Evolutionary conservation across 2,797 vertebrate genomes (phyloP).

Genomic region (Pangasius krempfi): DNA sequence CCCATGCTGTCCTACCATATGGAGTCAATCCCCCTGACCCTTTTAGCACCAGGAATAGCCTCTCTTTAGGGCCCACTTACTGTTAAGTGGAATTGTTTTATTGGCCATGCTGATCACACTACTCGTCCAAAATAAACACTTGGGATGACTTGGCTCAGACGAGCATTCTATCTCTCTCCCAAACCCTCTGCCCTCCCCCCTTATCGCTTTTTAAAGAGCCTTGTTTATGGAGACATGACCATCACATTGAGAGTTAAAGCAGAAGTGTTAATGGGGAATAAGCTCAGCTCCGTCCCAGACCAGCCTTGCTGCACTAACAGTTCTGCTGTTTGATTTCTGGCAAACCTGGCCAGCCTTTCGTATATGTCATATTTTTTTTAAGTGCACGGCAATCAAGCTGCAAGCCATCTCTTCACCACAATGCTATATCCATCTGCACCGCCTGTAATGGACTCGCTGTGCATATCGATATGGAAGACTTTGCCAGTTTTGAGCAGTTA

Average conservation of each 20-base stretch:
- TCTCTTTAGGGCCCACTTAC: slow-evolving; percentile 95
- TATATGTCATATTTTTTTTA: slow-evolving; percentile 72
- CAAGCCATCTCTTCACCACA: slow-evolving; percentile 47
- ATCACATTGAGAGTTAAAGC: slow-evolving; percentile 90
- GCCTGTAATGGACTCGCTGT: slow-evolving; percentile 45
- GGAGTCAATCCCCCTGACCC: slow-evolving; percentile 94
- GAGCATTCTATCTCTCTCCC: slow-evolving; percentile 75
- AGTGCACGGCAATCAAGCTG: slow-evolving; percentile 65
- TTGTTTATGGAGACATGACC: slow-evolving; percentile 91
- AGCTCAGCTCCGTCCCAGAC: slow-evolving; percentile 40
- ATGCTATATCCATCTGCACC: slow-evolving; percentile 54
- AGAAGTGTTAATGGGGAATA: slow-evolving; percentile 68
- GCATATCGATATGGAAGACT: slow-evolving; percentile 12
- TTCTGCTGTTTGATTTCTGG: slow-evolving; percentile 77
- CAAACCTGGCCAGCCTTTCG: slow-evolving; percentile 70
- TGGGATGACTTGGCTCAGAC: slow-evolving; percentile 83
- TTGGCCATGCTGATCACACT: slow-evolving; percentile 95
- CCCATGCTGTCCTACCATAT: slow-evolving; percentile 98
- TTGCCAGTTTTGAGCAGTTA: slow-evolving; percentile 22
- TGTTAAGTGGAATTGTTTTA: slow-evolving; percentile 98
- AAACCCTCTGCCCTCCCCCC: slow-evolving; percentile 73
- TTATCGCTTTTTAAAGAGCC: slow-evolving; percentile 77
- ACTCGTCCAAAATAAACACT: slow-evolving; percentile 99
- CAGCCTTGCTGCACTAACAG: slow-evolving; percentile 56
- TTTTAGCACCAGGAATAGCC: slow-evolving; percentile 93